These are phyloP conservation scores for Hypothenemus hampei DNA, from an alignment of 1,140 invertebrate genomes.

Conservation along the genomic window DNA sequence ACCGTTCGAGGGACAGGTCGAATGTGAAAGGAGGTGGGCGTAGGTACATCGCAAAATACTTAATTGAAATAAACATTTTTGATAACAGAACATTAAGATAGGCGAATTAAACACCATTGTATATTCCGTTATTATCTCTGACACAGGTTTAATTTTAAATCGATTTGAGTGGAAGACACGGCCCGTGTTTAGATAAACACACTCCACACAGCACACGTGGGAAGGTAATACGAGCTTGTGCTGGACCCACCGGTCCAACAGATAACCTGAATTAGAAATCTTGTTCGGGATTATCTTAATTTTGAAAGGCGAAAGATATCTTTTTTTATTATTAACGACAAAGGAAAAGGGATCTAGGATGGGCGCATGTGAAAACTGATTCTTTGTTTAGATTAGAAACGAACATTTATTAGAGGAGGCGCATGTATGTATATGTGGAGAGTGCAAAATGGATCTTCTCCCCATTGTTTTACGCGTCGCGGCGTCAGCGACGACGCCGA, in stretches of 20 bases:
- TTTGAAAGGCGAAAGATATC: constrained; percentile 23
- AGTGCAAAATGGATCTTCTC: no score
- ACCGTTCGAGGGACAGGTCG: constrained; percentile 14
- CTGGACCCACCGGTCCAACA: constrained; percentile 15
- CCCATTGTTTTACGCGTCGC: no score
- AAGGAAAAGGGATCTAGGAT: no score
- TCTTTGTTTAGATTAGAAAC: no score
- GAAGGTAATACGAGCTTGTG: constrained; percentile 17
- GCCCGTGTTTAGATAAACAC: constrained; percentile 27
- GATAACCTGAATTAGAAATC: constrained; percentile 28
- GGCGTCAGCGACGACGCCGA: no score
- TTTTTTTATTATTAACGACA: no score
- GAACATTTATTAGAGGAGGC: no score
- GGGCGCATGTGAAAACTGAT: no score
- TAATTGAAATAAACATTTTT: constrained; percentile 44
- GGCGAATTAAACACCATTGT: constrained; percentile 38
- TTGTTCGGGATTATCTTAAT: constrained; percentile 25
- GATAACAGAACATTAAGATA: constrained; percentile 44
- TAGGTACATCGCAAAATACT: constrained; percentile 42
- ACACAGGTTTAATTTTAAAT: constrained; percentile 45
- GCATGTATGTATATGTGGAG: no score
- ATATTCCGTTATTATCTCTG: constrained; percentile 36
- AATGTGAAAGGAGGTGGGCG: constrained; percentile 29
- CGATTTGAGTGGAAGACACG: constrained; percentile 40
- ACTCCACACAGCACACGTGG: no score